These are phyloP conservation scores for Nesometra sesokonis DNA, from an alignment of 35 echinoderm and acorn worm genomes.

Conservation along the genomic window DNA sequence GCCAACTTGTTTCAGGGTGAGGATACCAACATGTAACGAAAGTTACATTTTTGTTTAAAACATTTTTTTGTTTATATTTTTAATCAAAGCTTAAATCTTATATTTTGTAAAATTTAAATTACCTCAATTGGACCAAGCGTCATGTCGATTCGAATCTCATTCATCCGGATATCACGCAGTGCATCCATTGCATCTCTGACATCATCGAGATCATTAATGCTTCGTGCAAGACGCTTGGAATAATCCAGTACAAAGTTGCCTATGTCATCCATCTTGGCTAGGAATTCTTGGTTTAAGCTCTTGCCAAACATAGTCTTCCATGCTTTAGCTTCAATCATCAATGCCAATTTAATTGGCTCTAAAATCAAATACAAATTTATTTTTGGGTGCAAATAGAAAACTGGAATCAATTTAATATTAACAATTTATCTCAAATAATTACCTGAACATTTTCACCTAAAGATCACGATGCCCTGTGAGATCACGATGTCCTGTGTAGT, in stretches of 20 bases:
- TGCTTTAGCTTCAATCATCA: conserved; percentile 70
- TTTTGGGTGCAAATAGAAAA: too few species aligned
- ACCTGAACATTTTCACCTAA: too few species aligned
- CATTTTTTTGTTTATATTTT: too few species aligned
- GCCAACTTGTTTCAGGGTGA: not conserved
- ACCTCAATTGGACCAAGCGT: conserved; percentile 93
- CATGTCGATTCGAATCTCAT: conserved; percentile 98
- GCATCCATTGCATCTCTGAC: conserved; percentile 82
- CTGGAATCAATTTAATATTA: too few species aligned
- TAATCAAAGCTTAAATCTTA: too few species aligned
- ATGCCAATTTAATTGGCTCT: conserved; percentile 84
- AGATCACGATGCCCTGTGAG: too few species aligned
- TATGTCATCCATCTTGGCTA: conserved; percentile 91
- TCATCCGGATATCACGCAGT: conserved; percentile 63
- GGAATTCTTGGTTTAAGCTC: conserved; percentile 82
- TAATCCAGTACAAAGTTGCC: conserved; percentile 78
- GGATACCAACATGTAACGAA: too few species aligned
- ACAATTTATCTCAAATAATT: too few species aligned
- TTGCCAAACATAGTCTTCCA: conserved; percentile 92
- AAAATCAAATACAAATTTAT: not conserved
- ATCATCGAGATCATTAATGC: conserved; percentile 90
- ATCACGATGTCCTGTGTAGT: too few species aligned
- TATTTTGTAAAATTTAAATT: not conserved
- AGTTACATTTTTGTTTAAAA: not conserved
- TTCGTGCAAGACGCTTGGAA: conserved; percentile 58